Base-by-base conservation (phyloP, 1,140 invertebrate species). In the Laodelphax striatellus region DNA sequence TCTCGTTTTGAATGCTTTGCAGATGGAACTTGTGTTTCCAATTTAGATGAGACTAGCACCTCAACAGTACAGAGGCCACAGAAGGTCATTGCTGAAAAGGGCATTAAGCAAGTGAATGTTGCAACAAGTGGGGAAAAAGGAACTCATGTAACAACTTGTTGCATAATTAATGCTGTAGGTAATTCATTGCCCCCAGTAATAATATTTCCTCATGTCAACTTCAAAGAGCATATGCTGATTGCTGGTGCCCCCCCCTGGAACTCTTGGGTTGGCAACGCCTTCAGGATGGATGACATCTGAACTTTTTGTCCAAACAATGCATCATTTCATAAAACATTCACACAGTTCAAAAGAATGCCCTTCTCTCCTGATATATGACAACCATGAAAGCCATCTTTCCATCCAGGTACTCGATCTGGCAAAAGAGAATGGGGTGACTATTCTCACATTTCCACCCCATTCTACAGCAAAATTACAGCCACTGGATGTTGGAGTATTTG, bases 171-270 rank as follows among this genome's bases (percentile, higher is more conserved):
- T 65, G 71, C 70, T 24, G 41, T 41, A 34, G 66, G 70, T 16
- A 65, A 69, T 56, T 46, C 54, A 8, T 21, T 71, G 13, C 67
- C 71, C 31, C 69, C 68, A 10, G 42, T 70, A 11, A 69, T 69
- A 57, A 53, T 73, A n/a, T 72, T 71, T 44, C 65, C 72, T 11
- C 41, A 68, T 50, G 38, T 58, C 4, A 5, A 57, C 13, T 41
- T 17, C 22, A 42, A 57, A 16, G 19, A 57, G 4, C 34, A 57
- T 21, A 41, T 57, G 34, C n/a, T n/a, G n/a, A 42, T 42, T 42
- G 16, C 16, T 19, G 55, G 34, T 6, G 55, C 31, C n/a, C n/a
- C 55, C 55, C 4, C 11, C n/a, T 5, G 55, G 55, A 31, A 31
- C 31, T 10, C 16, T 57, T 2, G 55, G 55, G 5, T 17, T 42